These are phyloP conservation scores for Rynchops niger DNA, from an alignment of 2,113 vertebrate species.

Conservation along the genomic window DNA sequence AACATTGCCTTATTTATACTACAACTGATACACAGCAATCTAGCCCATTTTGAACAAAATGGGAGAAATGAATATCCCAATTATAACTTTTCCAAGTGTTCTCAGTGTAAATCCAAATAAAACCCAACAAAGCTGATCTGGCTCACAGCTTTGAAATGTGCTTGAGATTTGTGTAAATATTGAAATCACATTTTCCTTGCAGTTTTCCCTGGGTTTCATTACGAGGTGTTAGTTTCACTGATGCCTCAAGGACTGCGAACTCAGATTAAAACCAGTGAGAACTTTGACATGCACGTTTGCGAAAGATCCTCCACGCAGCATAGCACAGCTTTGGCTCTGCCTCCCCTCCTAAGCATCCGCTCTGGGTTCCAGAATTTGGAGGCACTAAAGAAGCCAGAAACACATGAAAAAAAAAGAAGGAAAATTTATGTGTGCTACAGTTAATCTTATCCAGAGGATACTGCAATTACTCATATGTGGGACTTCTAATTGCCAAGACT, in stretches of 20 bases:
- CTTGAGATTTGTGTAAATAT: conserved; percentile 44
- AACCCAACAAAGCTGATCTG: neutral
- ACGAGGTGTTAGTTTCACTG: conserved; percentile 44
- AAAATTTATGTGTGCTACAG: neutral
- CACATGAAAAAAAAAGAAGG: neutral
- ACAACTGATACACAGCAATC: neutral
- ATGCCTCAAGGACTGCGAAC: conserved; percentile 19
- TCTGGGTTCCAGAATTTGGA: neutral
- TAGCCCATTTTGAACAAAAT: neutral
- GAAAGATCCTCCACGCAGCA: neutral
- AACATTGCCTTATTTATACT: neutral
- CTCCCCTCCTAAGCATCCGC: neutral
- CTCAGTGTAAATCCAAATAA: conserved; percentile 23
- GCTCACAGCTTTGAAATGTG: conserved; percentile 14
- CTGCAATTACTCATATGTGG: neutral
- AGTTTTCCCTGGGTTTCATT: conserved; percentile 17
- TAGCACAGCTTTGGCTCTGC: neutral
- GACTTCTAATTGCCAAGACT: neutral
- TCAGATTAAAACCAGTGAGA: conserved; percentile 36
- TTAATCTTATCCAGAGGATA: neutral
- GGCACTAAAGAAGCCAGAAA: neutral
- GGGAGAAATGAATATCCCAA: neutral
- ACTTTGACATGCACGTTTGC: conserved; percentile 7
- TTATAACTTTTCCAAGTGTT: neutral
- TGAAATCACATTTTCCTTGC: conserved; percentile 46